Base-by-base conservation (phyloP, 2,113 vertebrate species). In the Garra rufa region DNA sequence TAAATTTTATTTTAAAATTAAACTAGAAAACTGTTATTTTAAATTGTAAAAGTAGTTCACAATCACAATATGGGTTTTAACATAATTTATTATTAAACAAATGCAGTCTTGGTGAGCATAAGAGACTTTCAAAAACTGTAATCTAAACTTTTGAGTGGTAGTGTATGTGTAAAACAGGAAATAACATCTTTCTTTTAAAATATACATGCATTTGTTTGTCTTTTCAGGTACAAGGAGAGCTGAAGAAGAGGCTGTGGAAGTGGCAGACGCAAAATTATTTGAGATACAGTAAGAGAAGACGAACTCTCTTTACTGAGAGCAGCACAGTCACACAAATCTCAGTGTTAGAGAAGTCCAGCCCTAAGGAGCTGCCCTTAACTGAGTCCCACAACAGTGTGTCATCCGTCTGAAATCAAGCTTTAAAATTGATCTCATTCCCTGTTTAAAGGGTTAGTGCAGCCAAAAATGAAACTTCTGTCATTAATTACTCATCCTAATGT, bases 141-240 rank as follows among this genome's bases (percentile, higher is more conserved):
- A 52, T 52, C 50, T 52, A 19, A 52, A 52, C 17, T 8, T 52
- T 52, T 52, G 52, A 55, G 7, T n/a, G 52, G 19, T n/a, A 21
- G 19, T n/a, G 19, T 9, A 11, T 65, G 21, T 55, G 69, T 24
- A 21, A 63, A 46, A 65, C 11, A 43, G 26, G 4, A 59, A 77
- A 69, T 74, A n/a, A 6, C 71, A 26, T 57, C 7, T 38, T 83
- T 59, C 19, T 41, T 30, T 86, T 6, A 30, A 11, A 70, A 14
- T 34, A 38, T 41, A 24, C 83, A 69, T 28, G 11, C 1, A 50
- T 81, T 19, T 76, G 38, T 85, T 81, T 86, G 28, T 85, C 0
- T 96, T 55, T 76, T 0, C 55, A 97, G 96, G 96, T 97, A 30
- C 95, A 96, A 82, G 87, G 92, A 0, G 96, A 97, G 89, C 91